Base-by-base conservation (phyloP, 1,140 invertebrate species). In the Archegozetes longisetosus region DNA sequence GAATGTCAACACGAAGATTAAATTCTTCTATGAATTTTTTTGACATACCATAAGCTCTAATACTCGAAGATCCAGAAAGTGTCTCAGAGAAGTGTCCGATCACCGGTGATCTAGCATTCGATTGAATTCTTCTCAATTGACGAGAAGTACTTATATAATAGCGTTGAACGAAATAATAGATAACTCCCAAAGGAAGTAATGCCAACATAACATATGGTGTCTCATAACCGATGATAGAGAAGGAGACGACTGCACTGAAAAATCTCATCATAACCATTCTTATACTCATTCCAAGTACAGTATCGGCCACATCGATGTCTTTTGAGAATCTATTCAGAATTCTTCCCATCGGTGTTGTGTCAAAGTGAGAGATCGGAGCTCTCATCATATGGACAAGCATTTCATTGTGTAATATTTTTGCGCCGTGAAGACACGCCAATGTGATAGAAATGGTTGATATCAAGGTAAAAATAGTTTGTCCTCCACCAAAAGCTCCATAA, bases 151-250 rank as follows among this genome's bases (percentile, higher is more conserved):
- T 70, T 2, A 78, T 68, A 63, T 77, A 79, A 50, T 73, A 72
- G 52, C 65, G 65, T 74, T 78, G 67, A 49, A 67, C 63, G 51
- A 68, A 50, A 61, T 89, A 89, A 75, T 96, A 96, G 47, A 95
- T 64, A 17, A 89, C 62, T 49, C 80, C 83, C 66, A 96, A 81
- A 6, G 91, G 90, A 61, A 94, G 51, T 60, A 93, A 83, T 51
- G 90, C 81, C 6, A 77, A 72, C 61, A 90, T 69, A 74, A 96
- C 94, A 66, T 83, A 77, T 0, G 89, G 89, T 40, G 90, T 95
- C 62, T 66, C 54, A 12, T 66, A 25, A 1, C 55, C 63, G 24
- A 68, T 68, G 12, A 68, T 85, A 70, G 96, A 78, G 60, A 96
- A 72, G 3, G 88, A 90, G 32, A 84, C 83, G 61, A 90, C 68